Evolutionary conservation across 64 coral and sea anemone species (phyloP), one percentile per base, ranked within the genome.

Genomic region (Catalaphyllia jardinei): DNA sequence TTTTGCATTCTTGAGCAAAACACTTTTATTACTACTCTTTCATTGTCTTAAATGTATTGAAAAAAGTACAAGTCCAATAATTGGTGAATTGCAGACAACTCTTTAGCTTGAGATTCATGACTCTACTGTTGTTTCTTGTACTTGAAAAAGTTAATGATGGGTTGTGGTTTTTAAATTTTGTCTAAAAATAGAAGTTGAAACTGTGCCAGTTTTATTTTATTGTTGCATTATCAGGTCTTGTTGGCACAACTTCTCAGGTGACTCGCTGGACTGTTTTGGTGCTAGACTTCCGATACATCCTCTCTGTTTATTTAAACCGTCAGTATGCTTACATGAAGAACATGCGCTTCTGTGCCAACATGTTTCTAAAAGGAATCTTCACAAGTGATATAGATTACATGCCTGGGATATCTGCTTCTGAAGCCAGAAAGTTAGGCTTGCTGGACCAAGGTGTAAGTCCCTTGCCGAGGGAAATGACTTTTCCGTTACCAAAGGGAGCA

Each of bases 361-460:
- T 99, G 97, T 95, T 95, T 86, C 82, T 99, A 8, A 99, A 95
- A 67, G 94, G 97, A 62, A 78, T 99, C 10, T 99, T 95, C 71
- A 99, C 97, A 17, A 99, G 97, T 91, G 94, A 99, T 59, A 92
- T 92, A 60, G 97, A 95, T 62, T 99, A 99, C 54, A 83, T 93
- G 74, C 97, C 97, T 78, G 97, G 97, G 38, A 67, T 99, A 10
- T 93, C 90, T 24, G 87, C 93, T 27, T 91, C 87, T 46, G 97
- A 99, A 74, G 94, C 97, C 13, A 86, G 97, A 62, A 99, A 93
- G 49, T 84, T 95, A 30, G 97, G 97, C 8, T 72, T 99, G 22
- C 50, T 98, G 25, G 93, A 87, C 31, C 72, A 83, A 50, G 97
- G 97, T 0, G 33, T 95, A 29, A 85, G 59, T 62, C 97, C 97